Base-by-base conservation (phyloP, 2,888 invertebrate genomes). In the Tryphoninae sp. region DNA sequence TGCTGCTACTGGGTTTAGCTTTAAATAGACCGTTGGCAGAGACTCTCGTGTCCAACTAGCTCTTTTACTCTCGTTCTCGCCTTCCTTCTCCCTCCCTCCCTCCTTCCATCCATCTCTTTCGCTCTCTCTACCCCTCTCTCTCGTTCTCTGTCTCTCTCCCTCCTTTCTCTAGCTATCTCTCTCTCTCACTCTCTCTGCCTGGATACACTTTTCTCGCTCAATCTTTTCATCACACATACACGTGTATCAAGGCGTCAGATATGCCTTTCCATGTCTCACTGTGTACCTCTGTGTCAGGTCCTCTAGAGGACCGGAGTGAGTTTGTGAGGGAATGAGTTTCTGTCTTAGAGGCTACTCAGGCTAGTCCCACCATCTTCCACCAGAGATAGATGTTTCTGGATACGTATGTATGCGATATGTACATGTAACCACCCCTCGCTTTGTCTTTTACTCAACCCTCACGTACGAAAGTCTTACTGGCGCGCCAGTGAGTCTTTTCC, bases 1-100 rank as follows among this genome's bases (percentile, higher is more conserved):
- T 71, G 64, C 81, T 82, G 81, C 88, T 87, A 87, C 85, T 88
- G 88, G 33, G 85, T 85, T 86, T 86, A 86, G 87, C 88, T 90
- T 90, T 90, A 90, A 90, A 90, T 90, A 90, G 90, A 90, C 90
- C 89, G 86, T 90, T 90, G 90, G 89, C 90, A 89, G 86, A 87
- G 88, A 83, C 86, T 88, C 84, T 83, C 82, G 78, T 80, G 84
- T 84, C 82, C 83, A 82, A 83, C 84, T 84, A 84, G 78, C 83
- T 79, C 77, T 75, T 74, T 71, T 78, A 78, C 82, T 78, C 76
- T 78, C 82, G 69, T 74, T 83, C 67, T 78, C 72, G 71, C 65
- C 80, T 68, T 69, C 51, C 71, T 71, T 26, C 55, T 65, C 78
- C 72, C 49, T 61, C 22, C 67, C 16, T 51, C 33, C 11, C 55